phyloP scores from a whole-genome alignment of 2,797 vertebrate species.

The Tiaroga cobitis region DNA sequence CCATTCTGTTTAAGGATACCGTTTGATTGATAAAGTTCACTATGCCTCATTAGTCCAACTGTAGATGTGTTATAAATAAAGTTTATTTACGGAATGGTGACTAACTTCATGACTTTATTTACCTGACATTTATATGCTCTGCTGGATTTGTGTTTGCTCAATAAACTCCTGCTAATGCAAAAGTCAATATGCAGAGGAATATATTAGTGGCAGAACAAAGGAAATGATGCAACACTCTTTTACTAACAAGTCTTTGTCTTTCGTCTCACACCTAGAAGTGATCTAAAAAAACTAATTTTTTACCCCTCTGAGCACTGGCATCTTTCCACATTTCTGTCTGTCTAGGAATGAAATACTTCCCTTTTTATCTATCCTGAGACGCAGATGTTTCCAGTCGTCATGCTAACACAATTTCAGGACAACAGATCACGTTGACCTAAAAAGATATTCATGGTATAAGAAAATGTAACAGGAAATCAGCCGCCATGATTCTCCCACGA shows the following conservation, averaged over 20 bases:
- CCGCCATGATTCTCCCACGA: neutral
- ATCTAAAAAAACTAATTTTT: neutral
- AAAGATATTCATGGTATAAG: neutral
- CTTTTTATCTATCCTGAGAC: constrained; percentile 17
- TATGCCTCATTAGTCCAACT: neutral
- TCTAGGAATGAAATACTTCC: constrained; percentile 22
- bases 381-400: constrained; percentile 23
- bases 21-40: neutral
- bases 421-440: constrained; percentile 9
- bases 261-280: neutral
- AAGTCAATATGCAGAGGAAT: neutral
- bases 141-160: constrained; percentile 23
- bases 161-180: neutral
- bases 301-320: neutral
- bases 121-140: neutral
- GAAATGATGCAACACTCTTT: neutral
- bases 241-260: neutral
- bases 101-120: constrained; percentile 20
- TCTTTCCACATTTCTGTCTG: neutral
- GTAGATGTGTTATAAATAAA: neutral
- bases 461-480: constrained; percentile 16
- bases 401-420: neutral
- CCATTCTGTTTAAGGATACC: neutral
- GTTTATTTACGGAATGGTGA: neutral
- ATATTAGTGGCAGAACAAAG: neutral